Evolutionary conservation across 2,888 invertebrate species (phyloP).

Genomic region (Synergus gifuensis): DNA sequence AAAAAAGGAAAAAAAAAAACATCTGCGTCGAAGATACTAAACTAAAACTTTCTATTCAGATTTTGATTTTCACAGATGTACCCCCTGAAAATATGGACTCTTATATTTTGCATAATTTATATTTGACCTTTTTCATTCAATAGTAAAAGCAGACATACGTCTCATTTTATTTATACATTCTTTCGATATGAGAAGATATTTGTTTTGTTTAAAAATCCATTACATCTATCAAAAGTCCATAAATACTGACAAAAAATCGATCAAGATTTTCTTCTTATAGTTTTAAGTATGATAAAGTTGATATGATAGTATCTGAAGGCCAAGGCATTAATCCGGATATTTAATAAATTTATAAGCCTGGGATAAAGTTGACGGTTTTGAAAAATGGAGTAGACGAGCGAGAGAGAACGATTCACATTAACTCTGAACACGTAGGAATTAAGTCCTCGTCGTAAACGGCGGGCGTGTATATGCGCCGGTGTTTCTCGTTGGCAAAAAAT

Average conservation of each 20-base stretch:
- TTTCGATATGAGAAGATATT: no score
- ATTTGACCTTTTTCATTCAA: neutral
- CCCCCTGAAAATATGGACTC: neutral
- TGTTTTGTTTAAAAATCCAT: no score
- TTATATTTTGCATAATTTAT: neutral
- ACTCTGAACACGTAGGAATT: conserved; percentile 49
- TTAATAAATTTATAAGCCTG: conserved; percentile 28
- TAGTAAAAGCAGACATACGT: neutral
- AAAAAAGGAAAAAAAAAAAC: neutral
- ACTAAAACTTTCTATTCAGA: neutral
- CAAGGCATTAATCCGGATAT: conserved; percentile 8
- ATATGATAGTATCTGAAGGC: conserved; percentile 3
- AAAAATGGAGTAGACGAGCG: conserved; percentile 14
- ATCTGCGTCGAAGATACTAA: neutral
- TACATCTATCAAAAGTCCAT: neutral
- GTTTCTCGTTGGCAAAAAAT: conserved; percentile 24
- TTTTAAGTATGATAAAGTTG: neutral
- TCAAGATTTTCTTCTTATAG: neutral
- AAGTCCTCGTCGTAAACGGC: conserved; percentile 50
- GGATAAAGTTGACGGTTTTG: conserved; percentile 35
- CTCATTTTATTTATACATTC: no score
- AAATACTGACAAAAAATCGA: neutral
- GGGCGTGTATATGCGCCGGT: conserved; percentile 34
- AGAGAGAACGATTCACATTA: conserved; percentile 18
- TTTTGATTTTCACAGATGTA: neutral